These are phyloP conservation scores for Pyrrhosoma nymphula DNA, from an alignment of 2,888 invertebrate genomes.

Conservation along the genomic window DNA sequence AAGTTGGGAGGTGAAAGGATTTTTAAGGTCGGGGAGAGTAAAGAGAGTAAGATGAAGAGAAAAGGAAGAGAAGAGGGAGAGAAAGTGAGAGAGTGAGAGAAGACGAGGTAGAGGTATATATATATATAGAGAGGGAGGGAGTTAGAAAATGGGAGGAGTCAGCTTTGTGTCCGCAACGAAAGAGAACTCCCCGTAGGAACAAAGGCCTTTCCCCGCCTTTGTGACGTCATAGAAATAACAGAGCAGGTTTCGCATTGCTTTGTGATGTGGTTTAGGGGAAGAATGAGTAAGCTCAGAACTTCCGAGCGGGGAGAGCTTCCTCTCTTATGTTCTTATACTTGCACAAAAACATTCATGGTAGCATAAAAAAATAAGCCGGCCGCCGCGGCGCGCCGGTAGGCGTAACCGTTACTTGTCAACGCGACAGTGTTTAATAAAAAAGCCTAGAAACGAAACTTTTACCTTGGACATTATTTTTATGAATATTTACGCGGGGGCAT, in stretches of 20 bases:
- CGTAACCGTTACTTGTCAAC: background rate
- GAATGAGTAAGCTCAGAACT: background rate
- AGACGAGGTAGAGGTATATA: background rate
- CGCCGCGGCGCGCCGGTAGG: too few species aligned
- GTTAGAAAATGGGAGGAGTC: background rate
- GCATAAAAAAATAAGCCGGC: background rate
- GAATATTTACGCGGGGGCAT: background rate
- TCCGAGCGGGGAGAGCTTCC: background rate
- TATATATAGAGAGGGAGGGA: background rate
- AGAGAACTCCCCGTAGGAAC: background rate
- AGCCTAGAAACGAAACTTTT: background rate
- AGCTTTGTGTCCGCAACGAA: background rate
- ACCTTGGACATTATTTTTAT: background rate
- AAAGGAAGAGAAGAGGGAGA: too few species aligned
- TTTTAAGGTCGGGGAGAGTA: background rate
- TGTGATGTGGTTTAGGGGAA: background rate
- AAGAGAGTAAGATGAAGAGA: background rate
- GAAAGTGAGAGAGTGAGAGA: background rate
- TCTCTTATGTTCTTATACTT: background rate
- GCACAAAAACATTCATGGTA: background rate
- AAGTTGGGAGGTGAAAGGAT: background rate
- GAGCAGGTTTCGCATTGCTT: background rate
- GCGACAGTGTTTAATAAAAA: background rate
- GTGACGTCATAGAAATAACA: conserved; percentile 20
- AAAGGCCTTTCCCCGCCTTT: background rate